phyloP scores from a whole-genome alignment of 2,797 vertebrate genomes.

The Rhynchotus rufescens region DNA sequence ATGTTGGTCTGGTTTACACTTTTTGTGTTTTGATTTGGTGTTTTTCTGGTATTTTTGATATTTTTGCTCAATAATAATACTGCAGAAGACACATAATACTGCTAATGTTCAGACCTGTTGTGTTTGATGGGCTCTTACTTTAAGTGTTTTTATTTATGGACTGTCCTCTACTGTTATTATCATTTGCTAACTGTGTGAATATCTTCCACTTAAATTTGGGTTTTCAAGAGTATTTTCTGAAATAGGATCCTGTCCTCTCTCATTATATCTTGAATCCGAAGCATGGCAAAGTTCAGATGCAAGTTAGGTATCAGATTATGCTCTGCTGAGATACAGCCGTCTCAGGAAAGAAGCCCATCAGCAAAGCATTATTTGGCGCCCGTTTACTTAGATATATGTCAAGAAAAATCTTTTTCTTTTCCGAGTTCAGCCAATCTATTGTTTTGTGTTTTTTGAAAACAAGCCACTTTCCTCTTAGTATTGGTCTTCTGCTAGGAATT shows the following conservation, averaged over 20 bases:
- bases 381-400: neutral
- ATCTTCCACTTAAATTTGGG: neutral
- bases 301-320: neutral
- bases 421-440: conserved; percentile 10
- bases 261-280: neutral
- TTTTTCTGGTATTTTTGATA: fast-evolving
- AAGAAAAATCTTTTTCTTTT: conserved; percentile 27
- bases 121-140: neutral
- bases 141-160: neutral
- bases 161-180: neutral
- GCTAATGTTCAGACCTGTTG: neutral
- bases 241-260: neutral
- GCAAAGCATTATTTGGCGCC: neutral
- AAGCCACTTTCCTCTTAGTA: conserved; percentile 39
- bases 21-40: neutral
- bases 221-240: conserved; percentile 11
- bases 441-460: conserved; percentile 50
- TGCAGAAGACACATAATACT: neutral
- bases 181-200: neutral
- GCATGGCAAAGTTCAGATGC: neutral
- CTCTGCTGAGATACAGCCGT: neutral
- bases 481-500: conserved; percentile 52
- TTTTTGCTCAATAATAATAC: neutral
- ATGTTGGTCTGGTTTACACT: neutral
- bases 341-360: conserved; percentile 13